Conservation (phyloP, 53 echinoderm and acorn worm genomes). For the Arbacia lixula region DNA sequence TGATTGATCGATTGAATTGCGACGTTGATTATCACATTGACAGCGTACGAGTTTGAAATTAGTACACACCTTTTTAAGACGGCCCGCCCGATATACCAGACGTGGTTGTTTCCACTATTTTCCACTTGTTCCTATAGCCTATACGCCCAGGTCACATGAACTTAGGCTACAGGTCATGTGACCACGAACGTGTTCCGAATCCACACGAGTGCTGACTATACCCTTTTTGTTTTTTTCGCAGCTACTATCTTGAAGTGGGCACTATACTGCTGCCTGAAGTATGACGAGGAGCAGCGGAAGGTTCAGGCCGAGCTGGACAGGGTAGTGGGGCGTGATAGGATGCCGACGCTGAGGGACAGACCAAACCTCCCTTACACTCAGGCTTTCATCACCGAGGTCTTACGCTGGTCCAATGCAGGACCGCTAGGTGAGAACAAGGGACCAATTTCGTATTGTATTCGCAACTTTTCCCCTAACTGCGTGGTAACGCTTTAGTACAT, state of each 20-base stretch:
- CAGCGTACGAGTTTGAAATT: too few relatives aligned
- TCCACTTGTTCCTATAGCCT: too few relatives aligned
- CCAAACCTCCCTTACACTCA: slow-evolving; percentile 54
- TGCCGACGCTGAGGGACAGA: slow-evolving; percentile 61
- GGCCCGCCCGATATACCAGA: too few relatives aligned
- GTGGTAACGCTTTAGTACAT: too few relatives aligned
- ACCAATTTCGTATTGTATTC: too few relatives aligned
- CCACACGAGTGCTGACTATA: background rate
- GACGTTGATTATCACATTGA: too few relatives aligned
- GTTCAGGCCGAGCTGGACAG: slow-evolving; percentile 57
- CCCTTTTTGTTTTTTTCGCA: background rate
- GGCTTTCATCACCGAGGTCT: slow-evolving; percentile 53
- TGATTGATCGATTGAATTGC: too few relatives aligned
- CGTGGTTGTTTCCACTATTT: too few relatives aligned
- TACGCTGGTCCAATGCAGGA: background rate
- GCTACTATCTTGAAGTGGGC: slow-evolving; percentile 61
- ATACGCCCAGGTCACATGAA: too few relatives aligned
- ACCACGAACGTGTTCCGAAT: background rate
- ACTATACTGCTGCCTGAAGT: slow-evolving; percentile 28
- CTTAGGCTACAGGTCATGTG: too few relatives aligned
- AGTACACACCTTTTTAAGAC: too few relatives aligned
- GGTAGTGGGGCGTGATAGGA: slow-evolving; percentile 49
- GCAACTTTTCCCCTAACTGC: too few relatives aligned
- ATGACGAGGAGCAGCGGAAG: slow-evolving; percentile 31
- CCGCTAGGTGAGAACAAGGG: slow-evolving; percentile 37